phyloP scores from a whole-genome alignment of 53 echinoderm and acorn worm genomes.

The Temnopleurus reevesii region DNA sequence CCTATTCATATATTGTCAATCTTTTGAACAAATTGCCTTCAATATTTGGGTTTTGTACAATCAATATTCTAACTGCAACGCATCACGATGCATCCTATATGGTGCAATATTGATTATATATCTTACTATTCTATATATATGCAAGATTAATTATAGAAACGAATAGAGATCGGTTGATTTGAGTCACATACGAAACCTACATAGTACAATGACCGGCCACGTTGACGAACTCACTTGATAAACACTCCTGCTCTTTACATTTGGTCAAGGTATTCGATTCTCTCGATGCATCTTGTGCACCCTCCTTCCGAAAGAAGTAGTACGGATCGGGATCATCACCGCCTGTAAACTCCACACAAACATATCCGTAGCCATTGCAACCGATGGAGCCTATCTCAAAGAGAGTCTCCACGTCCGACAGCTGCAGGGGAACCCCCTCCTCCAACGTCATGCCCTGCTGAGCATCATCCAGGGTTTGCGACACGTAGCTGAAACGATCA shows the following conservation, averaged over 20 bases:
- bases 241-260: constrained; percentile 75
- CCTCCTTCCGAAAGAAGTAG: constrained; percentile 64
- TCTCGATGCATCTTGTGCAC: constrained; percentile 24
- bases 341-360: constrained; percentile 78
- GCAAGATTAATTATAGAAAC: too few relatives aligned
- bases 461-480: constrained; percentile 53
- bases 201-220: too few relatives aligned
- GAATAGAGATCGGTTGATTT: too few relatives aligned
- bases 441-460: constrained; percentile 49
- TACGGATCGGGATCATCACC: constrained; percentile 70
- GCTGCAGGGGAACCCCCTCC: constrained; percentile 61
- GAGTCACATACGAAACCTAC: too few relatives aligned
- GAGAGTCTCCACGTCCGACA: constrained; percentile 41
- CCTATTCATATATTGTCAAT: too few relatives aligned
- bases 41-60: too few relatives aligned
- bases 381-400: constrained; percentile 80
- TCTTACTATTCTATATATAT: too few relatives aligned
- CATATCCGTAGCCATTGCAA: constrained; percentile 69
- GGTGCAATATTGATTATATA: too few relatives aligned
- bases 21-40: too few relatives aligned
- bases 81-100: too few relatives aligned
- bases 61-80: too few relatives aligned
- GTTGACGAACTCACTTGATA: constrained; percentile 77
- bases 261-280: constrained; percentile 59
- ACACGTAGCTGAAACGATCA: constrained; percentile 57